Conservation (phyloP, 2,113 vertebrate species). For the Eolophus roseicapilla region DNA sequence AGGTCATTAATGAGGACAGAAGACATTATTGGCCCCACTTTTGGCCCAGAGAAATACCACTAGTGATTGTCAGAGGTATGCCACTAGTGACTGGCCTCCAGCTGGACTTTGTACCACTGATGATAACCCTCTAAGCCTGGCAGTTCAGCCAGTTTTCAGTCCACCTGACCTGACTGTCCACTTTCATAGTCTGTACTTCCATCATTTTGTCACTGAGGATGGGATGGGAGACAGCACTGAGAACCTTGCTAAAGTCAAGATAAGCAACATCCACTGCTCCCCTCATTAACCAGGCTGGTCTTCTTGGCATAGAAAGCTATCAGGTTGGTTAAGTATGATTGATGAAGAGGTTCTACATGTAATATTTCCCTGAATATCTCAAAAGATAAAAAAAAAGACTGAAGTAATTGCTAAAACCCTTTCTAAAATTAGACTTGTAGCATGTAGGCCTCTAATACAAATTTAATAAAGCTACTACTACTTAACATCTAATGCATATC, state of each 20-base stretch:
- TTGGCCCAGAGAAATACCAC: neutral
- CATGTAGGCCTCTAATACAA: neutral
- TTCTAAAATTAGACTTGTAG: neutral
- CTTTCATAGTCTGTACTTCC: neutral
- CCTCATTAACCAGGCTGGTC: neutral
- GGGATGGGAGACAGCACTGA: neutral
- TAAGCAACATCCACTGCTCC: neutral
- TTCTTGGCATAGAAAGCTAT: neutral
- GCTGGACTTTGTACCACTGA: neutral
- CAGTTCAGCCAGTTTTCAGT: neutral
- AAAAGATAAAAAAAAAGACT: neutral
- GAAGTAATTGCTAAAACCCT: neutral
- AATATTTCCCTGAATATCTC: neutral
- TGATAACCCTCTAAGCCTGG: neutral
- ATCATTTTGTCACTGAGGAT: neutral
- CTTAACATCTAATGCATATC: neutral
- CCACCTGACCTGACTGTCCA: neutral
- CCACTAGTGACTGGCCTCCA: neutral
- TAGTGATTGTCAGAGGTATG: neutral
- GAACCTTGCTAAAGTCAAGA: neutral
- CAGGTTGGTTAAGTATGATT: neutral
- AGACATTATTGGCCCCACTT: neutral
- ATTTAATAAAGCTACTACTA: neutral
- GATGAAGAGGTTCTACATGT: fast-evolving
- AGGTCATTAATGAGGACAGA: neutral